Percentiles rank a stretch among this genome's conserved stretches.
These are phyloP conservation scores for Lymantria dispar DNA, from an alignment of 2,888 invertebrate species.

Conservation along the genomic window DNA sequence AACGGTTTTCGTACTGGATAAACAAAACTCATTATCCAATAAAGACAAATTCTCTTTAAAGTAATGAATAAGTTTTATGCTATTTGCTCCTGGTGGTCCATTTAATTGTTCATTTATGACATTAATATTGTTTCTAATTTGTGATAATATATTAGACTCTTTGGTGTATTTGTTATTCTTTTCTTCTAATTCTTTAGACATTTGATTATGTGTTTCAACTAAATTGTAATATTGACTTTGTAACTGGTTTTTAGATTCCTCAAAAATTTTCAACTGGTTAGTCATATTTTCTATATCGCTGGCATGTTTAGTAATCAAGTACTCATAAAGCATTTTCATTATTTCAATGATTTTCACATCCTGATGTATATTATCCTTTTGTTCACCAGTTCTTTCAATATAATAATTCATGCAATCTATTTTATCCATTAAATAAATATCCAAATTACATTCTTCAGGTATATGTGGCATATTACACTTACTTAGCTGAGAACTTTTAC, in stretches of 20 bases:
- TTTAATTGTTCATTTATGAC: constrained; percentile 32
- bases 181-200: constrained; percentile 44
- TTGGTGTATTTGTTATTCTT: constrained; percentile 40
- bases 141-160: constrained; percentile 37
- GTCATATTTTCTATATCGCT: constrained; percentile 63
- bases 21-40: constrained; percentile 53
- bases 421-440: constrained; percentile 57
- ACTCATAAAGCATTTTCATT: constrained; percentile 62
- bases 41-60: constrained; percentile 53
- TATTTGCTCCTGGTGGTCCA: constrained; percentile 20
- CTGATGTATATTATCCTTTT: constrained; percentile 39
- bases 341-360: constrained; percentile 61
- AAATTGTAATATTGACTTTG: constrained; percentile 41
- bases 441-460: constrained; percentile 44
- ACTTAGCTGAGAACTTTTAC: constrained; percentile 34
- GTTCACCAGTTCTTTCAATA: constrained; percentile 49
- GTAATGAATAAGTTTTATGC: constrained; percentile 26
- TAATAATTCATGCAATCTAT: constrained; percentile 60
- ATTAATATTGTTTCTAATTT: constrained; percentile 45
- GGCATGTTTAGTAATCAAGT: constrained; percentile 52
- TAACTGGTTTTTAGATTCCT: constrained; percentile 47
- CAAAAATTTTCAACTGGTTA: constrained; percentile 59
- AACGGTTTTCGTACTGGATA: constrained; percentile 44
- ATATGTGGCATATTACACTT: constrained; percentile 45
- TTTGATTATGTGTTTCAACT: constrained; percentile 34